Evolutionary conservation across 2,113 vertebrate species (phyloP), one percentile per base, ranked within the genome.

Genomic region (Bubo scandiacus): DNA sequence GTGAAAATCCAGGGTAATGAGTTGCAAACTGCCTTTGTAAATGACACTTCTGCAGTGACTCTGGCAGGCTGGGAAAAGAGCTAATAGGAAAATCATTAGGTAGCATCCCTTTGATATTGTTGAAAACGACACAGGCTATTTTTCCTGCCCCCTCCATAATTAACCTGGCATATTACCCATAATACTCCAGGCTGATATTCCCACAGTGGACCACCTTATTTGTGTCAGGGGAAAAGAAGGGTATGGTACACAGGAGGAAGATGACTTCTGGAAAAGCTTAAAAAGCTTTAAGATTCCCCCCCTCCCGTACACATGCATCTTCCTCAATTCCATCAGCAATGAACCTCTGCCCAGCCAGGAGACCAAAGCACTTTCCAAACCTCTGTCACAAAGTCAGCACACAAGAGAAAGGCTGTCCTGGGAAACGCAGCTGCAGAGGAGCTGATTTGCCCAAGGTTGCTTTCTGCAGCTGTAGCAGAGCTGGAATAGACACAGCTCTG

Each of bases 41-140:
- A 95, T 95, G 94, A 94, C 91, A 94, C 63, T 91, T 96, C 89
- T 97, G 92, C 95, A 91, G 70, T 2, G 16, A 86, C 91, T 92
- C 91, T 70, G 89, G 83, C 86, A 94, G 71, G 91, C 92, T 92
- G 89, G 84, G 91, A 82, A 94, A 96, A 94, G 89, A 96, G 72
- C 93, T 96, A 95, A 97, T 86, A 96, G 84, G 74, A 96, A 97
- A 96, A 96, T 97, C 96, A 96, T 96, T 92, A 97, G 81, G 75
- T 94, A 95, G 87, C 78, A 88, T 96, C 89, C 78, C 92, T 97
- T 95, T 96, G 94, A 96, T 96, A 97, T 82, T 77, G 71, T n/a
- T 73, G 87, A 92, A 90, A 95, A 94, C 14, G 9, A 68, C 85
- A 86, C 23, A 83, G 75, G 94, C 90, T 93, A 81, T 88, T 92